Evolutionary conservation across 2,888 invertebrate genomes (phyloP).

Genomic region (Apodemia duryi): DNA sequence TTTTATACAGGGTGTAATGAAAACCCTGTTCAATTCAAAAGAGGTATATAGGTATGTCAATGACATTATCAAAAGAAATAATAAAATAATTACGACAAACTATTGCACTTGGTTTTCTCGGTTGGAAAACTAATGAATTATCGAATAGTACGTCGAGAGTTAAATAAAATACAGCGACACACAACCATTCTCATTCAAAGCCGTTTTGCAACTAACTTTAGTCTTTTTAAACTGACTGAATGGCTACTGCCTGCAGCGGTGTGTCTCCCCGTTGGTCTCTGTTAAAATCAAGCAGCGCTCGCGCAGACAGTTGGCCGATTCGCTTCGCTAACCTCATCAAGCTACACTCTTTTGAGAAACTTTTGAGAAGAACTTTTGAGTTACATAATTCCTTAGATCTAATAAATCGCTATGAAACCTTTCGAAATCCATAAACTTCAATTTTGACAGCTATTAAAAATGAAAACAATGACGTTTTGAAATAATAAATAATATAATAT

Average conservation of each 20-base stretch:
- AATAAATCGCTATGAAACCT: slow-evolving; percentile 10
- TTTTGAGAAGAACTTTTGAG: slow-evolving; percentile 32
- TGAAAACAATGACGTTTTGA: neutral
- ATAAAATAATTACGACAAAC: slow-evolving; percentile 35
- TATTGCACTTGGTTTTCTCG: slow-evolving; percentile 70
- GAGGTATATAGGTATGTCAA: no score
- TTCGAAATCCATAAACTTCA: neutral
- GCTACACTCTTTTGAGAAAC: slow-evolving; percentile 26
- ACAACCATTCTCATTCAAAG: slow-evolving; percentile 32
- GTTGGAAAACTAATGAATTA: slow-evolving; percentile 63
- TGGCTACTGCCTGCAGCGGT: slow-evolving; percentile 5
- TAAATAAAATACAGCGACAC: slow-evolving; percentile 25
- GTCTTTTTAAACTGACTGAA: no score
- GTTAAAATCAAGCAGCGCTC: slow-evolving; percentile 35
- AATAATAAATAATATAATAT: neutral
- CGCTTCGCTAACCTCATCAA: slow-evolving; percentile 38
- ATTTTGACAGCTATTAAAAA: neutral
- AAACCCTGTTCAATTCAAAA: no score
- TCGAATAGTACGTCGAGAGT: slow-evolving; percentile 38
- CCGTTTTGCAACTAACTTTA: slow-evolving; percentile 27
- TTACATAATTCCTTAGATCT: slow-evolving; percentile 7
- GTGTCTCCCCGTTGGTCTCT: slow-evolving; percentile 21
- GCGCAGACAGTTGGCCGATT: slow-evolving; percentile 55
- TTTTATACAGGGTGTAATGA: no score
- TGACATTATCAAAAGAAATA: no score